phyloP scores from a whole-genome alignment of 2,113 vertebrate species.

The Tachysurus fulvidraco region DNA sequence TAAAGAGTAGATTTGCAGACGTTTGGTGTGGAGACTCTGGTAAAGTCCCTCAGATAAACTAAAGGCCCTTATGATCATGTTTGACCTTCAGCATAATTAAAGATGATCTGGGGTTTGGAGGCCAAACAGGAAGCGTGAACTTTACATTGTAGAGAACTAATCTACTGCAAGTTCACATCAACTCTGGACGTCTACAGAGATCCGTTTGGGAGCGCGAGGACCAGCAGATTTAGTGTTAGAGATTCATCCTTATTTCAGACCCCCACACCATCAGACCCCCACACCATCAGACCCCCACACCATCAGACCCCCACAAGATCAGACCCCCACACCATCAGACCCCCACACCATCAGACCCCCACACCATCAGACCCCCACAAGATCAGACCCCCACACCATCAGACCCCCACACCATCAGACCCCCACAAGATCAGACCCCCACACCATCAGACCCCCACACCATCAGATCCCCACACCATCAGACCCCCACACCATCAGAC shows the following conservation, averaged over 20 bases:
- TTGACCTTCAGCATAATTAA: not conserved
- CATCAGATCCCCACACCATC: too few relatives aligned
- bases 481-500: too few relatives aligned
- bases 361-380: too few relatives aligned
- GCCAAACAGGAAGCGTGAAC: not conserved
- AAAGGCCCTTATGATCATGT: not conserved
- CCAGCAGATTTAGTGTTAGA: conserved; percentile 41
- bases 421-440: too few relatives aligned
- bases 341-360: too few relatives aligned
- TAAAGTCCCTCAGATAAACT: not conserved
- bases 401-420: too few relatives aligned
- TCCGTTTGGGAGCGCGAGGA: not conserved
- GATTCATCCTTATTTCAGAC: conserved; percentile 9
- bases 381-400: too few relatives aligned
- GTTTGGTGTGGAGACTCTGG: not conserved
- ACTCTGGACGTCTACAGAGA: not conserved
- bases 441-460: too few relatives aligned
- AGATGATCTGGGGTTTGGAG: not conserved
- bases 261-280: conserved; percentile 39
- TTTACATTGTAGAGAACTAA: not conserved
- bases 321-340: too few relatives aligned
- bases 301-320: too few relatives aligned
- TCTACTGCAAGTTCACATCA: not conserved
- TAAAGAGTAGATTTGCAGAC: not conserved
- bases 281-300: too few relatives aligned